Evolutionary conservation across 2,113 vertebrate species (phyloP).

Genomic region (Rhinoderma darwinii): DNA sequence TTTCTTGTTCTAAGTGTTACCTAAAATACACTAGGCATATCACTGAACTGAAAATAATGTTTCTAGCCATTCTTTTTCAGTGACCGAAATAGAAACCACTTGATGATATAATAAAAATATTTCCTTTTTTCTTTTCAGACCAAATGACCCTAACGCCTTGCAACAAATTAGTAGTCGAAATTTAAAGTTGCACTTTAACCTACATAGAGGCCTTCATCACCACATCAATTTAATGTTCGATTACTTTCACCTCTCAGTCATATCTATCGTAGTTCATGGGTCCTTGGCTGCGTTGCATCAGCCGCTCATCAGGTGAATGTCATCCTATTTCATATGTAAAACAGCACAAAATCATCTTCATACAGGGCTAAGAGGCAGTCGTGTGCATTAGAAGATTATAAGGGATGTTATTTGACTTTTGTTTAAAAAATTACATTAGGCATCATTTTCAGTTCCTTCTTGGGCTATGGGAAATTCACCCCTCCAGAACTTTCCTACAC

Average conservation of each 20-base stretch:
- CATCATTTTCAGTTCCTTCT: neutral
- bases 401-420: too few relatives aligned
- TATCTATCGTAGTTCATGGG: slow-evolving; percentile 91
- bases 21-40: too few relatives aligned
- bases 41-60: too few relatives aligned
- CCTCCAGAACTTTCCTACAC: too few relatives aligned
- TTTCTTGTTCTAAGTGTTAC: too few relatives aligned
- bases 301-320: slow-evolving; percentile 90
- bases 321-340: neutral
- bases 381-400: too few relatives aligned
- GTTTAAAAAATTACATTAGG: neutral
- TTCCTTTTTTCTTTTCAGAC: slow-evolving; percentile 71
- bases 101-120: neutral
- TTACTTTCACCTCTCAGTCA: slow-evolving; percentile 97
- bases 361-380: neutral
- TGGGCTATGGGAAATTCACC: too few relatives aligned
- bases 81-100: neutral
- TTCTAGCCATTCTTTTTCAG: too few relatives aligned
- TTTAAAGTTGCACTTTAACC: slow-evolving; percentile 95
- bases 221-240: slow-evolving; percentile 98
- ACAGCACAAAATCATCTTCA: neutral
- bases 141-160: slow-evolving; percentile 86
- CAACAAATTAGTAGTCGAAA: slow-evolving; percentile 95
- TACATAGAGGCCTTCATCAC: slow-evolving; percentile 94
- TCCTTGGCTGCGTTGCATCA: slow-evolving; percentile 97